A percentile compares a stretch with the other conserved stretches of the same genome.
These are phyloP conservation scores for Dasypus novemcinctus DNA, from an alignment of 2,113 vertebrate species.

Conservation along the genomic window DNA sequence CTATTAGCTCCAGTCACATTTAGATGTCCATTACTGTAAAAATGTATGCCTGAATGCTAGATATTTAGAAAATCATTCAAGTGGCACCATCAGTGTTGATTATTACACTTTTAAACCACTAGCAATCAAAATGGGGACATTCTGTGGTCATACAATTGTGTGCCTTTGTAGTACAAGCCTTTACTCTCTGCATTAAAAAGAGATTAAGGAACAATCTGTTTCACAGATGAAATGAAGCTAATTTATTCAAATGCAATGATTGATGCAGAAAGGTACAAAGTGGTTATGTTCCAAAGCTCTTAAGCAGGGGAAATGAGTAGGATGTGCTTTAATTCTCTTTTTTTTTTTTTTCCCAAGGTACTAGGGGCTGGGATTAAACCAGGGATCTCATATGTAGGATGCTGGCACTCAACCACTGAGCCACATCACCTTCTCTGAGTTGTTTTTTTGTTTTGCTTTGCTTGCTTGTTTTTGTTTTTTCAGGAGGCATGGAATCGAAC, in stretches of 20 bases:
- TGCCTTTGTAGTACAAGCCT: slow-evolving; percentile 9
- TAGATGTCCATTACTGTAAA: slow-evolving; percentile 1
- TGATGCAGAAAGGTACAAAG: neutral
- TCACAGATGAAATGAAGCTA: slow-evolving; percentile 8
- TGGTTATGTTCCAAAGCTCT: neutral
- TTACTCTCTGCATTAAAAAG: slow-evolving; percentile 18
- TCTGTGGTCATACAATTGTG: neutral
- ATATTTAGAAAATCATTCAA: neutral
- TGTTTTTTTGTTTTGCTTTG: too few relatives aligned
- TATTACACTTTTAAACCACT: slow-evolving; percentile 20
- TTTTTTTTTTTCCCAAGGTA: too few relatives aligned
- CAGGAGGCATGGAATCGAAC: too few relatives aligned
- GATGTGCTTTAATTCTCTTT: neutral
- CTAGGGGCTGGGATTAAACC: too few relatives aligned
- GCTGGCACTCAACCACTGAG: too few relatives aligned
- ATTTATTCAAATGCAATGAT: slow-evolving; percentile 37
- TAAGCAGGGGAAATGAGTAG: neutral
- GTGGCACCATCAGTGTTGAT: neutral
- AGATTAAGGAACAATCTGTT: neutral
- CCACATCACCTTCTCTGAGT: too few relatives aligned
- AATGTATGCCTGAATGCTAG: neutral
- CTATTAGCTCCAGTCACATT: neutral
- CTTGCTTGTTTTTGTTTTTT: too few relatives aligned
- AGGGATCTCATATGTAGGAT: too few relatives aligned
- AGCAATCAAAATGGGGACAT: slow-evolving; percentile 11